These are phyloP conservation scores for Calidris pygmaea DNA, from an alignment of 2,113 vertebrate genomes.

Conservation along the genomic window DNA sequence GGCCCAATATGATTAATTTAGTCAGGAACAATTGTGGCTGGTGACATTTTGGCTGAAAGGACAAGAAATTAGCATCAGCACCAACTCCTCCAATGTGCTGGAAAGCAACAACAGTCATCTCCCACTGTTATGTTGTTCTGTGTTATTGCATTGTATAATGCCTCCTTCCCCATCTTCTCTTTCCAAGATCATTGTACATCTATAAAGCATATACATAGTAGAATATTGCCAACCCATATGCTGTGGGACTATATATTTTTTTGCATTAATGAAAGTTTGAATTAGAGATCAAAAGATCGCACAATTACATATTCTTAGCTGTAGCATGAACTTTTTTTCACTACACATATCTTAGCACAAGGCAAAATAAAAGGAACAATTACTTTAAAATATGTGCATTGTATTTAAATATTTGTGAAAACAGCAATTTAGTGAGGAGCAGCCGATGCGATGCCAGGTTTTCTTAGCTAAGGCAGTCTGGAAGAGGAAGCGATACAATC, in stretches of 20 bases:
- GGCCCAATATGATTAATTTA: conserved; percentile 33
- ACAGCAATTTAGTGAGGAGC: background rate
- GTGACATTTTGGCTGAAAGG: background rate
- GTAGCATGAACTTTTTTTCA: background rate
- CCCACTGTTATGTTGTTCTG: background rate
- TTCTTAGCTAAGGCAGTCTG: background rate
- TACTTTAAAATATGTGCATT: background rate
- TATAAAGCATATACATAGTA: background rate
- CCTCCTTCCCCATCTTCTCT: background rate
- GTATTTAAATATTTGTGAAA: background rate
- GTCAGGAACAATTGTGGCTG: background rate
- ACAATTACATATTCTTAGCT: background rate
- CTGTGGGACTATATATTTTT: background rate
- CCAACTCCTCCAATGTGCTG: background rate
- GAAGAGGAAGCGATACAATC: background rate
- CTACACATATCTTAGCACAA: background rate
- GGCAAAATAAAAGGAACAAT: background rate
- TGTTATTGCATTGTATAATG: background rate
- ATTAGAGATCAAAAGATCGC: background rate
- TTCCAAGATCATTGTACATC: background rate
- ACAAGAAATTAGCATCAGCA: background rate
- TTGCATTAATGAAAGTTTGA: background rate
- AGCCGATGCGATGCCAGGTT: background rate
- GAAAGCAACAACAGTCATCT: background rate
- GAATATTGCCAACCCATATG: background rate